Base-by-base conservation (phyloP, 2,888 invertebrate species). In the Bembecia ichneumoniformis region DNA sequence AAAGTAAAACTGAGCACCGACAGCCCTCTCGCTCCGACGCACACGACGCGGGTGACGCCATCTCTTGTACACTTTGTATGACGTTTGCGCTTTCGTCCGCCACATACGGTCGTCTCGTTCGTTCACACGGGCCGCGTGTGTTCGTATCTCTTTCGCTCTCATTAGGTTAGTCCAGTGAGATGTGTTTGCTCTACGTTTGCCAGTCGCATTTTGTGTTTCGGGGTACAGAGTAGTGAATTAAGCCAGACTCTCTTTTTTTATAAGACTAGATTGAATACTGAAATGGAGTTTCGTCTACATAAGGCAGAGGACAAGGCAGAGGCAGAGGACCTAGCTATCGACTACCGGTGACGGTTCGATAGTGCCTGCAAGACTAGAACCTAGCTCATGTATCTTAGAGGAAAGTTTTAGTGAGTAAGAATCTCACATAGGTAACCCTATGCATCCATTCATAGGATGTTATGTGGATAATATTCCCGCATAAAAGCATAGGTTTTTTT, bases 81-180 rank as follows among this genome's bases (percentile, higher is more conserved):
- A 65, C 67, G 66, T 71, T 81, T 86, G 86, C 84, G 83, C 86
- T 83, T 87, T 84, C 80, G 79, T 52, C 81, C 75, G 84, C 82
- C 83, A 66, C 69, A 72, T 77, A 76, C 51, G 55, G 71, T 78
- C 51, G 67, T 74, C 78, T 63, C 75, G 49, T 46, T 82, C 64
- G 48, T 49, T 9, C 48, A 3, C 55, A 51, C 0, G 28, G 35
- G n/a, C 0, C 0, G 3, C 13, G 54, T 57, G 55, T 80, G 62
- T 55, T 49, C 55, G 54, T 55, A 63, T 82, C 78, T 68, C 78
- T 55, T 60, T 84, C 69, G 59, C 77, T 77, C 82, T 86, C 83
- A 87, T 87, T 86, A 86, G 84, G 84, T 87, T 87, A 86, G 82
- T 76, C 71, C 64, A 17, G 61, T 63, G 73, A 67, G 77, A 66